Percentiles rank a stretch among this genome's conserved stretches.
These are phyloP conservation scores for Drosophila murphyi DNA, from an alignment of 1,140 invertebrate genomes.

Conservation along the genomic window DNA sequence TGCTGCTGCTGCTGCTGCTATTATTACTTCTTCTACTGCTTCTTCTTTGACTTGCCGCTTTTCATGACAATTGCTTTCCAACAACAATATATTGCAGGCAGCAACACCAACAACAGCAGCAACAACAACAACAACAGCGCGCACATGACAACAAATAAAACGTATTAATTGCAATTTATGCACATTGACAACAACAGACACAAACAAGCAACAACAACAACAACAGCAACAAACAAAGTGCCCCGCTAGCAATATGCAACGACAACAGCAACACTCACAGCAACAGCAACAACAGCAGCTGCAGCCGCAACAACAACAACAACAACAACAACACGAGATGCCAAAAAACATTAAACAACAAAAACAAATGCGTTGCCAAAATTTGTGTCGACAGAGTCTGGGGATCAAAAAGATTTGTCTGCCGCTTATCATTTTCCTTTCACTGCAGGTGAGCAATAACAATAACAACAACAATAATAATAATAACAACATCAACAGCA, in stretches of 20 bases:
- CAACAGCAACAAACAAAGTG: conserved; percentile 25
- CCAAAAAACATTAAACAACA: conserved; percentile 23
- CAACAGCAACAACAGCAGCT: conserved; percentile 26
- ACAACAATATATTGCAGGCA: conserved; percentile 48
- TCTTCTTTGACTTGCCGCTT: conserved; percentile 30
- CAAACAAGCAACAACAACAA: conserved; percentile 3
- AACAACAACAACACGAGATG: conserved; percentile 22
- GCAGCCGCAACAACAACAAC: conserved; percentile 29
- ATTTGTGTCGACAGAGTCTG: conserved; percentile 51
- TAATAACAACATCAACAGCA: conserved; percentile 12
- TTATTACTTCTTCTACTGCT: background rate
- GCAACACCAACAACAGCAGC: conserved; percentile 23
- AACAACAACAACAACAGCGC: conserved; percentile 20
- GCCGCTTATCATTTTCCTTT: conserved; percentile 82
- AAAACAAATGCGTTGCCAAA: conserved; percentile 53
- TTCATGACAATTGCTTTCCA: conserved; percentile 46
- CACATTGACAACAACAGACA: conserved; percentile 39
- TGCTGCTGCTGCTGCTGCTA: background rate
- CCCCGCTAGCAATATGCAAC: conserved; percentile 30
- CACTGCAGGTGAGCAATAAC: conserved; percentile 76
- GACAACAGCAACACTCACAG: conserved; percentile 30
- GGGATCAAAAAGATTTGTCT: conserved; percentile 80
- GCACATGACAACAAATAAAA: conserved; percentile 26
- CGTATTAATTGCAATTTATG: conserved; percentile 47
- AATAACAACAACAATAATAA: conserved; percentile 14